Evolutionary conservation across 2,113 vertebrate genomes (phyloP).

Genomic region (Balaeniceps rex): DNA sequence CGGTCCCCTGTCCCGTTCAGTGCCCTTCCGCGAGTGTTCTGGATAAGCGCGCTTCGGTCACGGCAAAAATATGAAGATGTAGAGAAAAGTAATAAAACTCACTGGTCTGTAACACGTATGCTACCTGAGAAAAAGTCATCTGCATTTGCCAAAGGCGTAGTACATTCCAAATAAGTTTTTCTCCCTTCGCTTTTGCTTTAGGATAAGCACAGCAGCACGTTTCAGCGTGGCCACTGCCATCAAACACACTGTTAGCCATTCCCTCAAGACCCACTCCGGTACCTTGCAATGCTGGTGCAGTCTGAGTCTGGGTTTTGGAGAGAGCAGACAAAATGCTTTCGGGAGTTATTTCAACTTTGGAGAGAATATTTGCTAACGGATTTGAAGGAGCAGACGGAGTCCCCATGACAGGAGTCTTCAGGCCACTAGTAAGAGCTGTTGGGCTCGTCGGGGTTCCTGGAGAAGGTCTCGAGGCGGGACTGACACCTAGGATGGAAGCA

Average conservation of each 20-base stretch:
- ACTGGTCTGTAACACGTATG: accelerated
- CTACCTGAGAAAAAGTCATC: neutral
- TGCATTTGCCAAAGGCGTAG: accelerated
- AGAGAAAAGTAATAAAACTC: neutral
- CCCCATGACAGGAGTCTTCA: constrained; percentile 78
- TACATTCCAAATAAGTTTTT: accelerated
- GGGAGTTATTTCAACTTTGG: constrained; percentile 93
- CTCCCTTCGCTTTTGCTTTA: neutral
- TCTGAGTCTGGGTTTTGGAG: constrained; percentile 89
- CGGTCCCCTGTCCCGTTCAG: neutral
- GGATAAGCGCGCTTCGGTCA: accelerated
- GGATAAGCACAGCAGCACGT: neutral
- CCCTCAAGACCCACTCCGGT: neutral
- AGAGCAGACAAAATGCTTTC: constrained; percentile 92
- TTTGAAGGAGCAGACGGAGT: constrained; percentile 70
- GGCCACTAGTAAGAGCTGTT: constrained; percentile 71
- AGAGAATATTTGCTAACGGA: constrained; percentile 91
- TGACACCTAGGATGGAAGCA: constrained; percentile 79
- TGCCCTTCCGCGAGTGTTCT: accelerated
- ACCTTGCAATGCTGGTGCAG: constrained; percentile 82
- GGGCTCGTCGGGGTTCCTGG: constrained; percentile 87
- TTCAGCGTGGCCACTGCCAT: neutral
- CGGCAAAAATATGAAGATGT: accelerated
- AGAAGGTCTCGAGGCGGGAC: constrained; percentile 85
- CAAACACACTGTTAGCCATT: neutral